Conservation (phyloP, 35 echinoderm and acorn worm species). For the Ophiothrix spiculata region DNA sequence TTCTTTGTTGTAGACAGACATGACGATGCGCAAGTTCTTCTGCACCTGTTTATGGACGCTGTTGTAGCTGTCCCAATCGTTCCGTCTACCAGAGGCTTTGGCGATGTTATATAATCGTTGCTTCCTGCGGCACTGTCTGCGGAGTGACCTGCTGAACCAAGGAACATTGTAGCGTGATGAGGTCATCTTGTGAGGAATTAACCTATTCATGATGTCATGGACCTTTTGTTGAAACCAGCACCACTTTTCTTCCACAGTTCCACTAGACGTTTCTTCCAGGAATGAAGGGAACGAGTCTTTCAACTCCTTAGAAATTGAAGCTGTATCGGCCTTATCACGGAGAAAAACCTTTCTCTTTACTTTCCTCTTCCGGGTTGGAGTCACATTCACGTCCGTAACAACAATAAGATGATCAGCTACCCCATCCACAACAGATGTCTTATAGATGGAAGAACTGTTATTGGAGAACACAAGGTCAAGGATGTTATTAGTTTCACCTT, state of each 20-base stretch:
- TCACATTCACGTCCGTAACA: too few species aligned
- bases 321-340: too few species aligned
- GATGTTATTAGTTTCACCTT: too few species aligned
- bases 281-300: neutral
- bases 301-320: neutral
- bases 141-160: constrained; percentile 18
- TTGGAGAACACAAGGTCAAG: too few species aligned
- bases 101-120: neutral
- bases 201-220: constrained; percentile 18
- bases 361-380: too few species aligned
- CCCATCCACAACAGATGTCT: too few species aligned
- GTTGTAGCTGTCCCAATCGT: too few species aligned
- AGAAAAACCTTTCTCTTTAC: too few species aligned
- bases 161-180: constrained; percentile 3
- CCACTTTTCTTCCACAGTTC: neutral
- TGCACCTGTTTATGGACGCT: neutral
- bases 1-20: too few species aligned
- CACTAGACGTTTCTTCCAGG: neutral
- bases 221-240: neutral
- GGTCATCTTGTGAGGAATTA: constrained; percentile 5
- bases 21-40: neutral
- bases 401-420: too few species aligned
- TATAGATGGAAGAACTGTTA: too few species aligned
- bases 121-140: constrained; percentile 9
- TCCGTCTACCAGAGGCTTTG: too few species aligned